phyloP scores from a whole-genome alignment of 2,888 invertebrate species.

The Drosophila quinaria region DNA sequence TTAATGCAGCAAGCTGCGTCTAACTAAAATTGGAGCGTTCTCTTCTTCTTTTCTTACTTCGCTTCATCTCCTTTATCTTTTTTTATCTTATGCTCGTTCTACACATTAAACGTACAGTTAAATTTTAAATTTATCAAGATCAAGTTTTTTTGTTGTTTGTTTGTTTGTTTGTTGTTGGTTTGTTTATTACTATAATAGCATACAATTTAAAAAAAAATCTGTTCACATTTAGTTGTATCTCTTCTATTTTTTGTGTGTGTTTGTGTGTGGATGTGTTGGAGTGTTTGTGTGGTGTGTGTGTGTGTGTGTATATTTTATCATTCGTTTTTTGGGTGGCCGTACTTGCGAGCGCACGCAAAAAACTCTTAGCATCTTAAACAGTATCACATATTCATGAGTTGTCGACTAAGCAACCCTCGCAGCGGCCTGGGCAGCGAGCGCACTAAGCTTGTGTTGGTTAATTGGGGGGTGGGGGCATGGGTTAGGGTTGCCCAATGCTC shows the following conservation, averaged over 20 bases:
- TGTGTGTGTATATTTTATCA: constrained; percentile 63
- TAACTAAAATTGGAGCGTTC: constrained; percentile 78
- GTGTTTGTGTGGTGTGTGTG: constrained; percentile 37
- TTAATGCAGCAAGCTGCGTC: constrained; percentile 79
- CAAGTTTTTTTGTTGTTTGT: constrained; percentile 65
- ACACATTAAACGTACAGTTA: constrained; percentile 64
- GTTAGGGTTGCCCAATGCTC: constrained; percentile 4
- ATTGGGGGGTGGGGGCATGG: not conserved
- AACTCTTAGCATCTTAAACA: constrained; percentile 84
- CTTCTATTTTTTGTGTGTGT: constrained; percentile 21
- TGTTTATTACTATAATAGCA: constrained; percentile 64
- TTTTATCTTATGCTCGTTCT: constrained; percentile 22
- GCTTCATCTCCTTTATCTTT: constrained; percentile 23
- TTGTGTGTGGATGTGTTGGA: constrained; percentile 26
- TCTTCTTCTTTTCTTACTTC: constrained; percentile 1
- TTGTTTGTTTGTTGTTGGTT: constrained; percentile 46
- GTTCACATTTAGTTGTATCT: constrained; percentile 66
- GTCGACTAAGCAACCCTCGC: constrained; percentile 70
- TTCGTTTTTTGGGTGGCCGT: constrained; percentile 58
- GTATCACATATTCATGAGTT: constrained; percentile 85
- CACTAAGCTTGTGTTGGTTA: not conserved
- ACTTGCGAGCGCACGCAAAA: constrained; percentile 57
- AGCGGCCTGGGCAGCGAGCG: constrained; percentile 41
- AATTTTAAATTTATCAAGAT: constrained; percentile 77
- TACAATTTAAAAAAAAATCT: constrained; percentile 69